Base-by-base conservation (phyloP, 2,888 invertebrate species). In the Trichogramma dendrolimi region DNA sequence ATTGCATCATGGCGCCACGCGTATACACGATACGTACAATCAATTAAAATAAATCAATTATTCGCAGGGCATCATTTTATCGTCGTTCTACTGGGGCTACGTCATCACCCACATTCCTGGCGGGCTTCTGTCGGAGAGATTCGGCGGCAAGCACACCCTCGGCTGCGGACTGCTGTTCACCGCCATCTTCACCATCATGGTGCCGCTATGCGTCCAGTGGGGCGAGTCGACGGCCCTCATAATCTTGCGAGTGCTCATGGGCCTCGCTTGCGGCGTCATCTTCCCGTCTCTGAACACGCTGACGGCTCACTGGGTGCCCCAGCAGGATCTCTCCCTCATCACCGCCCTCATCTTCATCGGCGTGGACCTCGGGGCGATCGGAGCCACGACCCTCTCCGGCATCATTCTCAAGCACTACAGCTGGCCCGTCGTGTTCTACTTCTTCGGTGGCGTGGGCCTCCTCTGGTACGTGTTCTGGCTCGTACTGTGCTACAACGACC, bases 11-110 rank as follows among this genome's bases (percentile, higher is more conserved):
- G 27, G 27, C 27, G 27, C 27, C 27, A 3, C 27, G 27, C 27
- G 27, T 2, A 27, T 2, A 27, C 3, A 27, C 27, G 27, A 46
- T 46, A 40, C 10, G 5, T 44, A 47, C 43, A 43, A 38, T 11
- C 39, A 5, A 43, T 54, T 27, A 54, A 38, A 58, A 38, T 8
- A 38, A 46, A 14, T 40, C 43, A 40, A 7, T 50, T 54, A 54
- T 52, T 10, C 86, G 3, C 88, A 91, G 80, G 92, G 92, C 0
- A 79, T 90, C 41, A 90, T 92, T 51, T 81, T 93, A 2, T 89
- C 90, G 55, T 86, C 91, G 0, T 94, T 94, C 78, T 94, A 91
- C 80, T 92, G 91, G 82, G 92, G 93, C 2, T 93, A 93, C 79
- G 87, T 92, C 1, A 66, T 91, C 0, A 91, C 92, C 0, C 92